Percentiles rank a stretch among this genome's conserved stretches.
These are phyloP conservation scores for Euphydryas editha DNA, from an alignment of 2,888 invertebrate genomes.

Conservation along the genomic window DNA sequence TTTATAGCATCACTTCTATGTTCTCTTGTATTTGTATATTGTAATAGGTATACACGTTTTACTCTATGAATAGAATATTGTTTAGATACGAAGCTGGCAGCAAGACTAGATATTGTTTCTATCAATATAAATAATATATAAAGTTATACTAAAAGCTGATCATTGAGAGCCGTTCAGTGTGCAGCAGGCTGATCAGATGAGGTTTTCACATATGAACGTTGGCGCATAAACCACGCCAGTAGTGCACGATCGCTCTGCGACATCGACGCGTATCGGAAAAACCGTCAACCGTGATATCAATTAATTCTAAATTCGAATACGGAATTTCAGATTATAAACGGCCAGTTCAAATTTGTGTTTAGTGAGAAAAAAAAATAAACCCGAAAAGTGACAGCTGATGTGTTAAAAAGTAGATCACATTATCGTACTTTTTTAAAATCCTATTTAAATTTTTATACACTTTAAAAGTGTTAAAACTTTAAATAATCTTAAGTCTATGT, in stretches of 20 bases:
- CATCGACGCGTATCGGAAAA: constrained; percentile 62
- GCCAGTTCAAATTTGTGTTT: constrained; percentile 24
- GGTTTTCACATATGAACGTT: constrained; percentile 71
- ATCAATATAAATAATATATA: constrained; percentile 19
- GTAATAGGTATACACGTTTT: background rate
- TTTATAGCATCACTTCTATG: no score
- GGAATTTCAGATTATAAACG: constrained; percentile 3
- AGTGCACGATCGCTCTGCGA: constrained; percentile 69
- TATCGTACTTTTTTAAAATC: background rate
- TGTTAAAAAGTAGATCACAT: background rate
- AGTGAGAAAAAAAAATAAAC: constrained; percentile 28
- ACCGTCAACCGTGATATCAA: constrained; percentile 43
- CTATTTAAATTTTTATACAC: background rate
- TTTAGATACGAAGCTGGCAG: constrained; percentile 14
- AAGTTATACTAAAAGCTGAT: constrained; percentile 34
- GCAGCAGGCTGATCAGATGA: constrained; percentile 47
- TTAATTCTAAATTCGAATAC: constrained; percentile 27
- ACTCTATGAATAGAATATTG: constrained; percentile 9
- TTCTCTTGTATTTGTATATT: no score
- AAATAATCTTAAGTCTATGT: background rate
- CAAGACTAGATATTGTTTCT: constrained; percentile 10
- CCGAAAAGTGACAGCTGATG: constrained; percentile 14
- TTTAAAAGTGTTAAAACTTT: background rate
- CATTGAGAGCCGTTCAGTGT: constrained; percentile 27
- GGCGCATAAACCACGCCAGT: constrained; percentile 66